phyloP scores from a whole-genome alignment of 2,113 vertebrate species.

The Entomyzon cyanotis region DNA sequence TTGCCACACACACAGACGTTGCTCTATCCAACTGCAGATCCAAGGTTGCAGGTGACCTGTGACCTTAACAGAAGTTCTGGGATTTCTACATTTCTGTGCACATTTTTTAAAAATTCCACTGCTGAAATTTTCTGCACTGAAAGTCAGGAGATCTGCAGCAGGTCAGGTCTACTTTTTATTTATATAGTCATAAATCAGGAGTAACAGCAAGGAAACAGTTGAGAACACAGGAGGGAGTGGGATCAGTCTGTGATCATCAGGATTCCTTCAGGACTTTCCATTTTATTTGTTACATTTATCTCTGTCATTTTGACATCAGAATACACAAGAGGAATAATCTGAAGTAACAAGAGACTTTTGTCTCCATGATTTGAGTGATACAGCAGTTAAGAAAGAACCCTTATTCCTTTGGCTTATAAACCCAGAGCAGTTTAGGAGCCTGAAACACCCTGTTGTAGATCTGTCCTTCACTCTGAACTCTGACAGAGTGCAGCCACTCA shows the following conservation, averaged over 20 bases:
- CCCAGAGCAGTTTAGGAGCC: neutral
- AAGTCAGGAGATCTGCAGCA: neutral
- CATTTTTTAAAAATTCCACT: accelerated
- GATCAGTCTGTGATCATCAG: neutral
- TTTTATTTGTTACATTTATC: neutral
- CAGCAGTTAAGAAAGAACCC: neutral
- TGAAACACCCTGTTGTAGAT: neutral
- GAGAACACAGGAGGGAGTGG: neutral
- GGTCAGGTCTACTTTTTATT: neutral
- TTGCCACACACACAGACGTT: neutral
- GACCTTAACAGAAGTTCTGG: neutral
- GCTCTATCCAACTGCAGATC: neutral
- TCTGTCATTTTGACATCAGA: neutral
- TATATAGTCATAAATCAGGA: neutral
- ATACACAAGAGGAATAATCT: neutral
- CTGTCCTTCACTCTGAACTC: neutral
- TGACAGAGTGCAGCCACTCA: neutral
- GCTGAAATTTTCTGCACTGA: neutral
- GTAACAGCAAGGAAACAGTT: accelerated
- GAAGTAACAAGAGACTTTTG: neutral
- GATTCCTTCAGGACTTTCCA: neutral
- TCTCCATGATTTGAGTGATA: neutral
- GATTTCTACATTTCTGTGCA: neutral
- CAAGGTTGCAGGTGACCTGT: neutral
- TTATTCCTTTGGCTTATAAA: neutral